Evolutionary conservation across 2,888 invertebrate genomes (phyloP).

Genomic region (Patella caerulea): DNA sequence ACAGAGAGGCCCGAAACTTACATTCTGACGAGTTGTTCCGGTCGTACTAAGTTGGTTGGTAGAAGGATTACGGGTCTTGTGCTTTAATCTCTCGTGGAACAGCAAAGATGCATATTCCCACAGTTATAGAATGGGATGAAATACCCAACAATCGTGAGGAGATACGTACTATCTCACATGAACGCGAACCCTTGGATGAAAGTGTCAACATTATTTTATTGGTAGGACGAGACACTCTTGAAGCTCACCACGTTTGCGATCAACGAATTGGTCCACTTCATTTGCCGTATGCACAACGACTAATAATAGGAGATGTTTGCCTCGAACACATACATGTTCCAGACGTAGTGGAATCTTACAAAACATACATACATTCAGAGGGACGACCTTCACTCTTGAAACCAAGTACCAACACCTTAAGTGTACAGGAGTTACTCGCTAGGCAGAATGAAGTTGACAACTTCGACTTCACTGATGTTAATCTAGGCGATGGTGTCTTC

Average conservation of each 20-base stretch:
- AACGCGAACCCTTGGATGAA: not conserved
- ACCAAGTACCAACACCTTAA: not conserved
- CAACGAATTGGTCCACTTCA: constrained; percentile 14
- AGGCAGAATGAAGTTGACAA: not conserved
- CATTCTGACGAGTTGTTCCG: constrained; percentile 30
- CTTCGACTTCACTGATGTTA: not conserved
- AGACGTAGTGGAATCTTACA: not conserved
- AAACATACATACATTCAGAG: not conserved
- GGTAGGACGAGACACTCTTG: constrained; percentile 4
- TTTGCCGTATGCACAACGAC: constrained; percentile 8
- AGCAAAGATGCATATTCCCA: constrained; percentile 17
- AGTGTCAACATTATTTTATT: too few species aligned
- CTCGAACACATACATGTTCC: not conserved
- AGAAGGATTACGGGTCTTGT: constrained; percentile 23
- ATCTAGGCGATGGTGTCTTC: constrained; percentile 14
- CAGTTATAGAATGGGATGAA: constrained; percentile 31
- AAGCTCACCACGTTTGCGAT: constrained; percentile 13
- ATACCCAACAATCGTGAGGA: constrained; percentile 30
- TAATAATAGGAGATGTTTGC: constrained; percentile 6
- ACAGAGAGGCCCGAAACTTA: too few species aligned
- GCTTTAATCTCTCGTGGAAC: constrained; percentile 21
- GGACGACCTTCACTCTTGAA: constrained; percentile 8
- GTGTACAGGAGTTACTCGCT: not conserved
- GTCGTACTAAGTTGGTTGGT: constrained; percentile 23
- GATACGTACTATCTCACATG: constrained; percentile 12